Conservation (phyloP, 2,888 invertebrate species). For the Dugesia japonica region DNA sequence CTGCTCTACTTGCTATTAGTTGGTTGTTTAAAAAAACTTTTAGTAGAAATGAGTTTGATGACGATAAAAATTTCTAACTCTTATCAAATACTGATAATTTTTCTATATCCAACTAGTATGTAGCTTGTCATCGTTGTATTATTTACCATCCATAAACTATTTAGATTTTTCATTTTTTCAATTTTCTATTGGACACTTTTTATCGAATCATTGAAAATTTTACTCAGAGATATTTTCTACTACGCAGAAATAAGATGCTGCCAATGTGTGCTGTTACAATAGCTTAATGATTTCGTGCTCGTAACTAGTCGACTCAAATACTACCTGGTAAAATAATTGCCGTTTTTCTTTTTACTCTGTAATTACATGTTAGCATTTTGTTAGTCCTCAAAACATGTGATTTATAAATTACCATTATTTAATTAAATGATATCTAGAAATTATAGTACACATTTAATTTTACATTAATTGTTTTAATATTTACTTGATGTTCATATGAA, state of each 20-base stretch:
- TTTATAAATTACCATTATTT: background rate
- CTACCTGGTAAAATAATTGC: slow-evolving; percentile 10
- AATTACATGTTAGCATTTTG: background rate
- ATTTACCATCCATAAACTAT: background rate
- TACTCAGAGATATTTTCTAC: background rate
- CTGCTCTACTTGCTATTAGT: background rate
- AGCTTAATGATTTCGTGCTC: background rate
- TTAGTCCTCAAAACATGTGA: background rate
- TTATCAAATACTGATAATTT: background rate
- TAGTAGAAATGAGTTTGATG: slow-evolving; percentile 5
- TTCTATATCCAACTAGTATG: background rate
- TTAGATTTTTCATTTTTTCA: background rate
- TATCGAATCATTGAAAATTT: background rate
- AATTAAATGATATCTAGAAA: background rate
- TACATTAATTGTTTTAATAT: too few species aligned
- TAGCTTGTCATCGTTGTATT: background rate
- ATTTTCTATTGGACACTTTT: background rate
- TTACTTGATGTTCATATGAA: too few species aligned
- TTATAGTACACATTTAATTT: too few species aligned
- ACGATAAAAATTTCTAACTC: slow-evolving; percentile 4
- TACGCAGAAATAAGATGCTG: background rate
- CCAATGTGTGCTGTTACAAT: background rate
- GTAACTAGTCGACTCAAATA: background rate
- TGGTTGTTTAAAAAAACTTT: slow-evolving; percentile 3
- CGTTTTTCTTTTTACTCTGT: background rate